These are phyloP conservation scores for Parnassius orleans DNA, from an alignment of 2,888 invertebrate species.

Conservation along the genomic window DNA sequence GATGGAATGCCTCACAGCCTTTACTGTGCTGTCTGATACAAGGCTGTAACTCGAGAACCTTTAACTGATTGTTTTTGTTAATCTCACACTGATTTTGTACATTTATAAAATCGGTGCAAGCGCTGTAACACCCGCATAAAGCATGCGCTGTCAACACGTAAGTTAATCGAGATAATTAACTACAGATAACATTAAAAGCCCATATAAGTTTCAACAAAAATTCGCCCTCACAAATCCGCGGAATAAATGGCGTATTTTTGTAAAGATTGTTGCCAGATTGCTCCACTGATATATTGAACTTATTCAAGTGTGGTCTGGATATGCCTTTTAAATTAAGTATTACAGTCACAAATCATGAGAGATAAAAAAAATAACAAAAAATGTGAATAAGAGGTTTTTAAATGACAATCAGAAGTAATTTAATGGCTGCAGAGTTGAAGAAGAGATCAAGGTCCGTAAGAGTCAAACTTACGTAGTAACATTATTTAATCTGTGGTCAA, in stretches of 20 bases:
- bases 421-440: too few species aligned
- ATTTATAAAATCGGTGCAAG: not conserved
- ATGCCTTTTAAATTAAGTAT: too few species aligned
- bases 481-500: too few species aligned
- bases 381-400: too few species aligned
- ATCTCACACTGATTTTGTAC: too few species aligned
- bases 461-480: too few species aligned
- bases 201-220: conserved; percentile 11
- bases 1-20: too few species aligned
- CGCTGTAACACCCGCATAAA: not conserved
- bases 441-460: too few species aligned
- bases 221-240: conserved; percentile 12
- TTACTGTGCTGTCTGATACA: too few species aligned
- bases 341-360: not conserved
- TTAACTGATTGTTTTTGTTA: too few species aligned
- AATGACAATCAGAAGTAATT: too few species aligned
- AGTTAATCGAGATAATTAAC: conserved; percentile 19
- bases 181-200: conserved; percentile 22
- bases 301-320: not conserved
- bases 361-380: not conserved
- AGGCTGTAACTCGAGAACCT: too few species aligned
- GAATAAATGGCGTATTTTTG: not conserved
- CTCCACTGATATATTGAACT: conserved; percentile 9
- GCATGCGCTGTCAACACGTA: conserved; percentile 7
- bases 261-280: not conserved